Percentiles rank a stretch among this genome's conserved stretches.
phyloP scores from a whole-genome alignment of 1,140 invertebrate species.

The Trachymyrmex cornetzi region DNA sequence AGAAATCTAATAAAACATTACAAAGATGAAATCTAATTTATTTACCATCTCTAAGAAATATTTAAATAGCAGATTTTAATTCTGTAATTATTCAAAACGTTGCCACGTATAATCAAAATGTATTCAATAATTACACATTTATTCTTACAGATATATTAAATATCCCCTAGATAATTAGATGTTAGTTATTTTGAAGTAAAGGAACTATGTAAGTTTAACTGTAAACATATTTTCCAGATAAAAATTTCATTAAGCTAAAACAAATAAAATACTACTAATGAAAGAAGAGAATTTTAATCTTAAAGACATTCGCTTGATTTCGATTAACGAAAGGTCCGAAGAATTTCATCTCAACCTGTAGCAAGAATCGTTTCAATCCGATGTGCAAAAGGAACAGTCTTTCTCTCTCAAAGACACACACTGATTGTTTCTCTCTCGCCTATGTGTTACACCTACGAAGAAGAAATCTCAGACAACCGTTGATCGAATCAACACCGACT shows the following conservation, averaged over 20 bases:
- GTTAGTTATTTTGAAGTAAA: not conserved
- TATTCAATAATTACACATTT: too few relatives aligned
- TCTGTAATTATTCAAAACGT: not conserved
- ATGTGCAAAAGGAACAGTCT: conserved; percentile 45
- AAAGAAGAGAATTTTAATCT: conserved; percentile 20
- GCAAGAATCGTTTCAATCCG: conserved; percentile 58
- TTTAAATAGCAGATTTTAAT: not conserved
- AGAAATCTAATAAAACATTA: conserved; percentile 19
- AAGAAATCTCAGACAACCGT: conserved; percentile 67
- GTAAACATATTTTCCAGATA: not conserved
- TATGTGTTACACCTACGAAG: conserved; percentile 57
- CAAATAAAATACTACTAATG: conserved; percentile 2
- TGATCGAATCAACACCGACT: conserved; percentile 77
- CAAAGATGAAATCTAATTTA: conserved; percentile 26
- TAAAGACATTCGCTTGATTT: not conserved
- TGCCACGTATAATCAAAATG: not conserved
- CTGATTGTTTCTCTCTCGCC: conserved; percentile 73
- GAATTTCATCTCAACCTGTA: conserved; percentile 29
- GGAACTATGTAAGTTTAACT: not conserved
- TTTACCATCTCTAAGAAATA: not conserved
- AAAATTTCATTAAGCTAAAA: conserved; percentile 9
- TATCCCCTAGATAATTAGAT: too few relatives aligned
- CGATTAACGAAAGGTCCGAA: not conserved
- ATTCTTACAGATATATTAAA: too few relatives aligned
- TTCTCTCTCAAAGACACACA: conserved; percentile 44